Evolutionary conservation across 2,113 vertebrate genomes (phyloP), one percentile per base, ranked within the genome.

Genomic region (Pseudopodoces humilis): DNA sequence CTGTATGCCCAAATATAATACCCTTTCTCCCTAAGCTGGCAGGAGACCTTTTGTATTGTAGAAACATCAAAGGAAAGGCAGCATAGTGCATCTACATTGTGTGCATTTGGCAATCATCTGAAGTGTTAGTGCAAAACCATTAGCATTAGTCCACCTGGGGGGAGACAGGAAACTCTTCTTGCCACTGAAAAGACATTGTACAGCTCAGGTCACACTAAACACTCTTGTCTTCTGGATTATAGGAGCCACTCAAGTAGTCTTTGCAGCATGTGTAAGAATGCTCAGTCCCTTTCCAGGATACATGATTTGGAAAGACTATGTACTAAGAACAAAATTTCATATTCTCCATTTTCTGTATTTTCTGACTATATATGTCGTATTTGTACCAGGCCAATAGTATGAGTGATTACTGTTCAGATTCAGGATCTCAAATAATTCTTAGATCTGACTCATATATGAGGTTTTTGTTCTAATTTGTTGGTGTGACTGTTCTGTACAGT

Each of bases 11-110:
- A 80, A 60, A 86, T 74, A 24, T 19, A 68, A 62, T 43, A 56
- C 9, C 10, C 50, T 77, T 65, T 72, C 44, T 86, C 56, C 64
- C 22, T 58, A 94, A 93, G 62, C 90, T 96, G 95, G 94, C 95
- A 97, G 95, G 96, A 97, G 95, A 94, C 95, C 37, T 72, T 68
- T 63, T 77, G 31, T 69, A 8, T 46, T 33, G 5, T 9, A 62
- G 64, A 31, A 86, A 52, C 49, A 43, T 13, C 24, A 25, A 55
- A 80, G 47, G 46, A 80, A 86, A 90, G 44, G 19, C 50, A 67
- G 56, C 16, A 44, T 9, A 47, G 43, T 65, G 44, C 5, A 12
- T 60, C 18, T 64, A 28, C 23, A 3, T 10, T 60, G 67, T 49
- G 35, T 70, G 35, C 58, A 63, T 83, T 85, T 65, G 75, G 47